phyloP scores from a whole-genome alignment of 2,888 invertebrate genomes.

The Tetanocera ferruginea region DNA sequence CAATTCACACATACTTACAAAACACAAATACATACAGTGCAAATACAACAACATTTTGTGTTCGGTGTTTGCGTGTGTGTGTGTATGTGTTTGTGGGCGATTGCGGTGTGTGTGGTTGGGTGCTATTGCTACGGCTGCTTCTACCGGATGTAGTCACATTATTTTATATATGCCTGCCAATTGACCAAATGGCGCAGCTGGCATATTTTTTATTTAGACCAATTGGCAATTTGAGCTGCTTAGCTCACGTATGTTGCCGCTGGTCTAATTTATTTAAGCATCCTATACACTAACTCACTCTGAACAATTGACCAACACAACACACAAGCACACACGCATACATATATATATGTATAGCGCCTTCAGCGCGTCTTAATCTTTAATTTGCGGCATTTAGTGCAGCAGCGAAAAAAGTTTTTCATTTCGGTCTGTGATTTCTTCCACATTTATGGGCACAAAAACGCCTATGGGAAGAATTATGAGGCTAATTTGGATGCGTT shows the following conservation, averaged over 20 bases:
- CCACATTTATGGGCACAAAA: background rate
- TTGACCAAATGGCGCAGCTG: slow-evolving; percentile 16
- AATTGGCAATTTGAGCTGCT: slow-evolving; percentile 22
- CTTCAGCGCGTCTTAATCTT: slow-evolving; percentile 20
- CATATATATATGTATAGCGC: background rate
- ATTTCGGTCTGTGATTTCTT: background rate
- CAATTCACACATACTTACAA: slow-evolving; percentile 17
- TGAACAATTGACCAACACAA: background rate
- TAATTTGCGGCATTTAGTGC: slow-evolving; percentile 27
- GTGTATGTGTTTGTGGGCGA: background rate
- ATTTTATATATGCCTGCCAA: slow-evolving; percentile 18
- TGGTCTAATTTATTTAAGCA: too few species aligned
- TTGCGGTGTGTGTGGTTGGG: background rate
- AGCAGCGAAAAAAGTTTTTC: background rate
- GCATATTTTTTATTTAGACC: slow-evolving; percentile 17
- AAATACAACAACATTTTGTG: background rate
- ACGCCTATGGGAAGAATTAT: slow-evolving; percentile 10
- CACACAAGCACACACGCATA: background rate
- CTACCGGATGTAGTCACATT: background rate
- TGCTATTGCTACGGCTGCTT: background rate
- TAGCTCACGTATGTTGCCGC: slow-evolving; percentile 1
- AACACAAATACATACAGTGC: background rate
- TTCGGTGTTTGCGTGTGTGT: background rate
- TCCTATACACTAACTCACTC: background rate
- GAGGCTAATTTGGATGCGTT: background rate